Conservation (phyloP, 2,113 vertebrate species). For the Siniperca knerii region DNA sequence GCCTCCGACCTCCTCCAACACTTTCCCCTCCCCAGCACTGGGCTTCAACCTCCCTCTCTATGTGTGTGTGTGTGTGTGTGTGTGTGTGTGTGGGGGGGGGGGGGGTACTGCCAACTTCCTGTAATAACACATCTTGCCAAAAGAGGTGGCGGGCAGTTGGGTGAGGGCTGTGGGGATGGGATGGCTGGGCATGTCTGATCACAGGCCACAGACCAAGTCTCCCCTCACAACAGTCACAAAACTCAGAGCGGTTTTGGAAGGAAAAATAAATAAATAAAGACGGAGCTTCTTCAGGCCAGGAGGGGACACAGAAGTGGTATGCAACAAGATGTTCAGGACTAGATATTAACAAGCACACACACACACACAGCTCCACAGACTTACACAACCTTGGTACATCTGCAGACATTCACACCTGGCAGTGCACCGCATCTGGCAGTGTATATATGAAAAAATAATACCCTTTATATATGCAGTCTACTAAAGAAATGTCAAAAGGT, state of each 20-base stretch:
- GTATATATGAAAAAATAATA: background rate
- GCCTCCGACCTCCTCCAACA: constrained; percentile 31
- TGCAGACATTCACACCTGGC: background rate
- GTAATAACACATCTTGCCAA: constrained; percentile 78
- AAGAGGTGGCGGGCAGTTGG: constrained; percentile 41
- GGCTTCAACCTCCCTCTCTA: constrained; percentile 14
- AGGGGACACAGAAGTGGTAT: constrained; percentile 10
- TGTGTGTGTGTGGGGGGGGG: background rate
- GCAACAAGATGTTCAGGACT: constrained; percentile 23
- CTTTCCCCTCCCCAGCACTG: constrained; percentile 41
- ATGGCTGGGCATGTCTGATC: constrained; percentile 57
- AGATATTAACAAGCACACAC: background rate
- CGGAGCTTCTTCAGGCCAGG: background rate
- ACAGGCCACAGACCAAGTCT: constrained; percentile 53
- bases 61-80: too few species aligned
- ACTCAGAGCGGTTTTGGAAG: constrained; percentile 55
- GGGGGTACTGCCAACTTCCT: constrained; percentile 70
- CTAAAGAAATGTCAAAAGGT: background rate
- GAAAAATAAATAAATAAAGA: background rate
- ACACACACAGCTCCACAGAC: background rate
- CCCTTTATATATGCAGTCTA: background rate
- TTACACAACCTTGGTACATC: background rate
- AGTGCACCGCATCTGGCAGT: background rate
- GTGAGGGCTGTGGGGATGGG: constrained; percentile 22
- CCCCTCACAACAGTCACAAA: constrained; percentile 47